Evolutionary conservation across 1,140 invertebrate genomes (phyloP).

Genomic region (Drosophila nigromelanica): DNA sequence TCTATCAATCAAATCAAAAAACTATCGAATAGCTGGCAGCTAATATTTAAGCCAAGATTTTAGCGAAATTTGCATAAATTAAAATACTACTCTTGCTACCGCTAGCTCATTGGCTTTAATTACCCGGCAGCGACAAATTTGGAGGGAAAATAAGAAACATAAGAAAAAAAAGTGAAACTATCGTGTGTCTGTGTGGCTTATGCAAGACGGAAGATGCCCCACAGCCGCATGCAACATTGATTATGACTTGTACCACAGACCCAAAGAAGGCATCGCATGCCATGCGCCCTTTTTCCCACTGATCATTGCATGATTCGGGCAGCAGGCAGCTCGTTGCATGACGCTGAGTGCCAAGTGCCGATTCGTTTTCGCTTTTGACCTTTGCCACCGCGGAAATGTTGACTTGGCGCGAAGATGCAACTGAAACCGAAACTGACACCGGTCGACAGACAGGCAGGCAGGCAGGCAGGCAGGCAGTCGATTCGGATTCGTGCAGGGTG

Average conservation of each 20-base stretch:
- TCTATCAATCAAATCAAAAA: constrained; percentile 30
- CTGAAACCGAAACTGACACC: constrained; percentile 25
- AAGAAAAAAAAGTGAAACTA: constrained; percentile 71
- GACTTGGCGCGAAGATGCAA: constrained; percentile 32
- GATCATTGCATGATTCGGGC: constrained; percentile 37
- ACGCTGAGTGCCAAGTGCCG: constrained; percentile 34
- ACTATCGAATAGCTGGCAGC: constrained; percentile 19
- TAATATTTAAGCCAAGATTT: constrained; percentile 56
- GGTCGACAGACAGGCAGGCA: background rate
- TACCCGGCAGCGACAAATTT: constrained; percentile 59
- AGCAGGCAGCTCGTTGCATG: constrained; percentile 19
- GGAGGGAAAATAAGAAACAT: background rate
- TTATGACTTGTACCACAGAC: constrained; percentile 75
- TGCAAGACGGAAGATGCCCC: constrained; percentile 75
- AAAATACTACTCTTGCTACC: constrained; percentile 41
- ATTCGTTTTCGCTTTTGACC: constrained; percentile 59
- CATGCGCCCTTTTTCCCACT: constrained; percentile 66
- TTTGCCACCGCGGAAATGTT: constrained; percentile 72
- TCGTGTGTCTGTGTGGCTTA: constrained; percentile 43
- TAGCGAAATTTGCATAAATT: constrained; percentile 70
- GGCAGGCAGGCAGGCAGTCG: background rate
- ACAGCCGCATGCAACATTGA: constrained; percentile 59
- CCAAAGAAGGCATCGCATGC: constrained; percentile 66
- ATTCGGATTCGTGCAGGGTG: constrained; percentile 15
- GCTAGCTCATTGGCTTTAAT: constrained; percentile 66